Conservation (phyloP, 2,113 vertebrate genomes). For the Chaetorhynchus papuensis region DNA sequence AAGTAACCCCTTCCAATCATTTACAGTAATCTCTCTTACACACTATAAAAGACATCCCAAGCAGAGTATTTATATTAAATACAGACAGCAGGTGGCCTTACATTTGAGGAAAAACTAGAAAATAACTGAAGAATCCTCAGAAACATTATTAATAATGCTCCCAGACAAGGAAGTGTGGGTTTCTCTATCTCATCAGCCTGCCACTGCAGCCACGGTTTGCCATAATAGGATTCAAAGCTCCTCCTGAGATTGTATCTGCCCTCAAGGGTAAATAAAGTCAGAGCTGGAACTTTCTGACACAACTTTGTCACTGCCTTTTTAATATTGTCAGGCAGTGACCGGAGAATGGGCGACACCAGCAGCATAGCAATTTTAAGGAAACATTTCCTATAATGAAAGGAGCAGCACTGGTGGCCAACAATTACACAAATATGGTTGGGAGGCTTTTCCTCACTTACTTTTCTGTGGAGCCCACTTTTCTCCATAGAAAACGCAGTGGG, state of each 20-base stretch:
- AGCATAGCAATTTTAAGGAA: neutral
- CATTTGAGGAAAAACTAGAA: neutral
- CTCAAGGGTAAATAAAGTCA: slow-evolving; percentile 28
- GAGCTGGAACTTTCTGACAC: neutral
- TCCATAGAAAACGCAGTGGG: neutral
- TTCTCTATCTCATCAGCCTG: neutral
- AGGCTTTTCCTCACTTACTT: neutral
- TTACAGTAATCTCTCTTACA: neutral
- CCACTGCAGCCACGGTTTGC: neutral
- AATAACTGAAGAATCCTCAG: neutral
- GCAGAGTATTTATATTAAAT: neutral
- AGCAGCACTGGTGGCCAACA: neutral
- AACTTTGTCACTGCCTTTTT: slow-evolving; percentile 10
- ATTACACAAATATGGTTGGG: neutral
- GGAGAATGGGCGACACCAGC: neutral
- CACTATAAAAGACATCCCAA: neutral
- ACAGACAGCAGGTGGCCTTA: neutral
- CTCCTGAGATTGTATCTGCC: neutral
- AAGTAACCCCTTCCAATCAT: neutral
- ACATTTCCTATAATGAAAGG: neutral
- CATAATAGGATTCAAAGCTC: neutral
- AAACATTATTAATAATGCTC: neutral
- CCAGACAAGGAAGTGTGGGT: neutral
- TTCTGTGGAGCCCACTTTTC: neutral
- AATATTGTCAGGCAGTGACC: neutral